Percentiles rank a stretch among this genome's conserved stretches.
These are phyloP conservation scores for Brachycybe producta DNA, from an alignment of 2,888 invertebrate species.

Conservation along the genomic window DNA sequence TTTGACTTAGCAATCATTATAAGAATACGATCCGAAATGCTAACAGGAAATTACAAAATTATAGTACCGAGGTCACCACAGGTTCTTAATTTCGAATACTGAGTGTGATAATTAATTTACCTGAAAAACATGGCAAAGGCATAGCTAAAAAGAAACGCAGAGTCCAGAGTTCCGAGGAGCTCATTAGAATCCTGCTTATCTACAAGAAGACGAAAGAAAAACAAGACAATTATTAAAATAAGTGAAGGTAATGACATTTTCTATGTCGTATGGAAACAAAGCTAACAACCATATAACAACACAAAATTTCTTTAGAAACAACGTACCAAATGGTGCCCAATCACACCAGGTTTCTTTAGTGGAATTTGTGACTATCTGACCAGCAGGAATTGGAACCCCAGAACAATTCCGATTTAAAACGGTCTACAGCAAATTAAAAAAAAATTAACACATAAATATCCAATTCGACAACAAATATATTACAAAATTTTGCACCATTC, in stretches of 20 bases:
- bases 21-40: too few species aligned
- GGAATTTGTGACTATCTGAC: constrained; percentile 17
- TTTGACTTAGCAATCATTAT: too few species aligned
- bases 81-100: too few species aligned
- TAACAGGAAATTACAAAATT: too few species aligned
- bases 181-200: constrained; percentile 57
- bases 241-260: too few species aligned
- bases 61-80: too few species aligned
- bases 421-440: constrained; percentile 46
- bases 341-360: constrained; percentile 58
- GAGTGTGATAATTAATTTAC: too few species aligned
- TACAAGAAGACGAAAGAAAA: constrained; percentile 35
- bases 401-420: constrained; percentile 72
- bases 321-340: constrained; percentile 74
- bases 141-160: constrained; percentile 81
- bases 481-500: too few species aligned
- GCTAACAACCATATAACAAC: neutral
- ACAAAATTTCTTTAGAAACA: neutral
- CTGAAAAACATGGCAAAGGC: constrained; percentile 81
- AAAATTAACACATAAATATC: neutral
- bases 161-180: constrained; percentile 73
- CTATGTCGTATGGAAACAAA: constrained; percentile 1
- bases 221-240: constrained; percentile 17
- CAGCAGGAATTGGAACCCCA: constrained; percentile 35
- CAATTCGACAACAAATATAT: neutral